Conservation (phyloP, 2,888 invertebrate species). For the Cryptops parisi region DNA sequence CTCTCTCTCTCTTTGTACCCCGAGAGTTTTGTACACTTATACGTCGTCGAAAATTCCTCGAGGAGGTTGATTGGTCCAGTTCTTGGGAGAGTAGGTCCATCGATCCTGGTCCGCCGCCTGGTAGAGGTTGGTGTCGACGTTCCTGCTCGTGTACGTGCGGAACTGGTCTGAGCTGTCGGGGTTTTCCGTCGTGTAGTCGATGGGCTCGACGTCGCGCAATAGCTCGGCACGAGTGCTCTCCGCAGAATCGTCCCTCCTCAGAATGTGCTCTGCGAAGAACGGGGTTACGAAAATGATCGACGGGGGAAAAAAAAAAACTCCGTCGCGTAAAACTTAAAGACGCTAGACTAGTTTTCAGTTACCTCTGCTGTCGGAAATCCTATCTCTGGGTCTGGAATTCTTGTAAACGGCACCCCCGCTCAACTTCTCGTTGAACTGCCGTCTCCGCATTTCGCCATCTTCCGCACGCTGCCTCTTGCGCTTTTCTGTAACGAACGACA, state of each 20-base stretch:
- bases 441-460: conserved; percentile 58
- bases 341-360: neutral
- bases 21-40: conserved; percentile 33
- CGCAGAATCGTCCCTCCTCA: conserved; percentile 39
- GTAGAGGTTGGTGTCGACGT: neutral
- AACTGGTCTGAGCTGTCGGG: neutral
- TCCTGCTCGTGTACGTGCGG: neutral
- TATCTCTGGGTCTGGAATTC: conserved; percentile 7
- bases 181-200: conserved; percentile 30
- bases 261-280: neutral
- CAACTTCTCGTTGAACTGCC: conserved; percentile 55
- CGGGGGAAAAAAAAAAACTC: too few species aligned
- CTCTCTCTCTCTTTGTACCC: too few species aligned
- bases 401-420: conserved; percentile 23
- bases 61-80: conserved; percentile 51
- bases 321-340: neutral
- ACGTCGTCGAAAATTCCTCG: conserved; percentile 72
- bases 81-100: conserved; percentile 21
- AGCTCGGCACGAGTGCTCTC: conserved; percentile 65
- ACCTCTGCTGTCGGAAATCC: conserved; percentile 4
- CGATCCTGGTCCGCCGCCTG: conserved; percentile 24
- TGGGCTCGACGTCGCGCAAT: conserved; percentile 53
- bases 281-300: too few species aligned
- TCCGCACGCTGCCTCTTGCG: conserved; percentile 37
- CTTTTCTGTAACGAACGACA: too few species aligned